Evolutionary conservation across 2,797 vertebrate species (phyloP), one percentile per base, ranked within the genome.

Genomic region (Protonibea diacanthus): DNA sequence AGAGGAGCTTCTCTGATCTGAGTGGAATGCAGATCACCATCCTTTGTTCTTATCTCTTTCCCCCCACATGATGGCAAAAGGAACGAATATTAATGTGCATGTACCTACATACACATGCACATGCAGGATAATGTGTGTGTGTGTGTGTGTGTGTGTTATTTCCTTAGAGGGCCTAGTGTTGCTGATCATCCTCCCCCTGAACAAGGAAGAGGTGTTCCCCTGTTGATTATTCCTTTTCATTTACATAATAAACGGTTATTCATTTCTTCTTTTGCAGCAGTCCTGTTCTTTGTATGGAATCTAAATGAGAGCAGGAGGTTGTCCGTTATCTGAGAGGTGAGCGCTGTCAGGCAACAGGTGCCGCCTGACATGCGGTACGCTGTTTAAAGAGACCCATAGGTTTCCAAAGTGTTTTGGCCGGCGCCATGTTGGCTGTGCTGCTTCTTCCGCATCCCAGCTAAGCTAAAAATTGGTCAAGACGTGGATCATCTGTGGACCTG

Each of bases 231-330:
- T 74, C 44, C 7, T 76, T 55, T 74, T 74, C 29, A 72, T 82
- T 71, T 82, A 40, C 81, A 77, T 84, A 71, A 72, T 66, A 83
- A 71, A 83, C 62, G 33, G 14, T 51, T 72, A 45, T 72, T 69
- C 5, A 71, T 80, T 78, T 83, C 14, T 67, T 64, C 17, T 58
- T 25, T 25, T 57, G 67, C 80, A 75, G 29, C 63, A 67, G 20
- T 25, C 57, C 42, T 40, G 13, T 49, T 78, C 70, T 84, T 78
- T 62, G 47, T 70, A 11, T 74, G 44, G 52, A 67, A 81, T 80
- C 48, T 72, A 58, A 78, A 80, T 56, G 23, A 51, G 60, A 72
- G 51, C 58, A 29, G 64, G 74, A 27, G 12, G 51, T 60, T 75
- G 56, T 74, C 10, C 17, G 3, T 51, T 33, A 69, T 29, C 58